Evolutionary conservation across 2,888 invertebrate species (phyloP), one percentile per base, ranked within the genome.

Genomic region (Cheilosia grossa): DNA sequence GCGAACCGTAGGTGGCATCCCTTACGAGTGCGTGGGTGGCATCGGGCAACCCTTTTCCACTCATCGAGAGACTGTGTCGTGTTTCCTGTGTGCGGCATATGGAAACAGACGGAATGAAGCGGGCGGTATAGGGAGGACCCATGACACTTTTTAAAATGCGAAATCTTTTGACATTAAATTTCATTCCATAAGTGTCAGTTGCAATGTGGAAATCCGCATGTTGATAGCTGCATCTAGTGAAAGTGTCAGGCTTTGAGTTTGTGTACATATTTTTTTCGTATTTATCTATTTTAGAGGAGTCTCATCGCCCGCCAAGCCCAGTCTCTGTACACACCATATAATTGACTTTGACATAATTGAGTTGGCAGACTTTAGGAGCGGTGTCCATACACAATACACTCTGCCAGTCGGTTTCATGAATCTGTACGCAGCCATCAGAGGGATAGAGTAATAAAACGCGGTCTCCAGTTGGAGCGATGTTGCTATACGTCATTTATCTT

Each of bases 281-380:
- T 19, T 13, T 51, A 51, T 40, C 47, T 58, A 64, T 64, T 78
- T 64, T 66, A 21, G 19, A 58, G 56, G 17, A 58, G 19, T 53
- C 42, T 59, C 66, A 44, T 44, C 24, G 17, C 40, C 13, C 13
- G 67, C 42, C 66, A 56, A 72, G 51, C 49, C 69, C 79, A 79
- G 79, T 70, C 80, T 70, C 70, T 70, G 64, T 4, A 37, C 54
- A 70, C 56, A 56, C 73, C 74, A 66, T 83, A 80, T 83, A 83
- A 83, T 83, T 83, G 83, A 83, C 83, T 83, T 80, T 83, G 83
- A 83, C 83, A 83, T 83, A 83, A 83, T 83, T 79, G 83, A 83
- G 74, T 80, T 83, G 67, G 59, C 64, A 80, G 77, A 78, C 82
- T 78, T 82, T 78, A 69, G 72, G 61, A 72, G 51, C 75, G 47